Conservation (phyloP, 2,888 invertebrate genomes). For the Xylophagus ater region DNA sequence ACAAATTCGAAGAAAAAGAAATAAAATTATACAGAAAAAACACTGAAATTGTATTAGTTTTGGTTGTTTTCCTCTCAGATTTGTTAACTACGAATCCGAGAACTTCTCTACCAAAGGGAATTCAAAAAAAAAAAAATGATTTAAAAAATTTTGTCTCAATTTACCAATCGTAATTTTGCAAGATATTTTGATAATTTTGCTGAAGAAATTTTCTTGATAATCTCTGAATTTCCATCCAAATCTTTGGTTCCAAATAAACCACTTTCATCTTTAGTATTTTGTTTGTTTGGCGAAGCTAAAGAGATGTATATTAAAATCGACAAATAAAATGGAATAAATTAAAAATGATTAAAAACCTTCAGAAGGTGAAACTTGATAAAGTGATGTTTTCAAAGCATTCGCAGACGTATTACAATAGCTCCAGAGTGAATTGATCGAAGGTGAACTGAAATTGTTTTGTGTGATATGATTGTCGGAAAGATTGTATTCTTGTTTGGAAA, state of each 20-base stretch:
- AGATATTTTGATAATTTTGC: constrained; percentile 65
- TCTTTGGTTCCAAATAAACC: constrained; percentile 22
- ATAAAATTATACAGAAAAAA: too few species aligned
- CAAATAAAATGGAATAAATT: constrained; percentile 4
- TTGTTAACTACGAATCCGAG: too few species aligned
- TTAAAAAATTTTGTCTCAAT: too few species aligned
- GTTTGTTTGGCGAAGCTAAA: constrained; percentile 29
- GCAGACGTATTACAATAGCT: constrained; percentile 37
- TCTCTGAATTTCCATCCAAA: constrained; percentile 35
- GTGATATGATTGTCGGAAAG: constrained; percentile 23
- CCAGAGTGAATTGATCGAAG: constrained; percentile 36
- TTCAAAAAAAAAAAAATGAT: too few species aligned
- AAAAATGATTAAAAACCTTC: constrained; percentile 17
- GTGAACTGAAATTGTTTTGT: constrained; percentile 22
- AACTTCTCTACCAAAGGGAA: too few species aligned
- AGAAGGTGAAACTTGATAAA: constrained; percentile 36
- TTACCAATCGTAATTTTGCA: constrained; percentile 62
- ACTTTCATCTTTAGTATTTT: constrained; percentile 30
- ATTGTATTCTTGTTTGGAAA: constrained; percentile 27
- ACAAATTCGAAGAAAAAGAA: too few species aligned
- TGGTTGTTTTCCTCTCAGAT: too few species aligned
- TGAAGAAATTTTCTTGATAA: constrained; percentile 40
- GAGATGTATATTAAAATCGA: constrained; percentile 12
- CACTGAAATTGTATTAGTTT: too few species aligned
- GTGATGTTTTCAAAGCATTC: constrained; percentile 32